These are phyloP conservation scores for Manduca sexta DNA, from an alignment of 1,140 invertebrate species.

Conservation along the genomic window DNA sequence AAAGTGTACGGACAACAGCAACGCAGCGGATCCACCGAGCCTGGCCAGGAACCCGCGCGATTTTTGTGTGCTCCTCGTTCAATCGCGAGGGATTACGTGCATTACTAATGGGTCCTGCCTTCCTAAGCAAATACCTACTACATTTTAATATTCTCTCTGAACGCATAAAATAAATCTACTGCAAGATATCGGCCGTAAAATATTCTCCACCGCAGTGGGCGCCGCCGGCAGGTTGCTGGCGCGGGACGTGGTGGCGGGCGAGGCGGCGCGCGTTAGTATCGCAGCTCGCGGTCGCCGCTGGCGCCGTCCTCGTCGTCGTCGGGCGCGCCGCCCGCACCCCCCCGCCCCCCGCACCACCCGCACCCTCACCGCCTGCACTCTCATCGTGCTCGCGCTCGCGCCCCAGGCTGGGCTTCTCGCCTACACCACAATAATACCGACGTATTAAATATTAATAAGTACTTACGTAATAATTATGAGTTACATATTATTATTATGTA, in stretches of 20 bases:
- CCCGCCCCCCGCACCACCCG: slow-evolving; percentile 8
- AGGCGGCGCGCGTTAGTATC: slow-evolving; percentile 26
- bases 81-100: too few relatives aligned
- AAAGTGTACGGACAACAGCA: too few relatives aligned
- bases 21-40: too few relatives aligned
- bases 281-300: slow-evolving; percentile 47
- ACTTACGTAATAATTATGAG: not conserved
- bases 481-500: too few relatives aligned
- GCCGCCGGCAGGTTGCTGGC: not conserved
- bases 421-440: slow-evolving; percentile 1
- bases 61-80: too few relatives aligned
- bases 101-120: too few relatives aligned
- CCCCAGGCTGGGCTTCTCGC: slow-evolving; percentile 5
- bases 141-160: too few relatives aligned
- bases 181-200: too few relatives aligned
- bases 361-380: slow-evolving; percentile 7
- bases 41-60: too few relatives aligned
- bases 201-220: too few relatives aligned
- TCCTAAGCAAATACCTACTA: too few relatives aligned
- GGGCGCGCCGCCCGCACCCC: slow-evolving; percentile 15
- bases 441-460: not conserved
- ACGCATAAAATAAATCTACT: too few relatives aligned
- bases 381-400: slow-evolving; percentile 11
- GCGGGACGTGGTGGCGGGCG: not conserved
- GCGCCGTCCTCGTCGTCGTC: slow-evolving; percentile 53